These are phyloP conservation scores for Helogale parvula DNA, from an alignment of 2,113 vertebrate species.

Conservation along the genomic window DNA sequence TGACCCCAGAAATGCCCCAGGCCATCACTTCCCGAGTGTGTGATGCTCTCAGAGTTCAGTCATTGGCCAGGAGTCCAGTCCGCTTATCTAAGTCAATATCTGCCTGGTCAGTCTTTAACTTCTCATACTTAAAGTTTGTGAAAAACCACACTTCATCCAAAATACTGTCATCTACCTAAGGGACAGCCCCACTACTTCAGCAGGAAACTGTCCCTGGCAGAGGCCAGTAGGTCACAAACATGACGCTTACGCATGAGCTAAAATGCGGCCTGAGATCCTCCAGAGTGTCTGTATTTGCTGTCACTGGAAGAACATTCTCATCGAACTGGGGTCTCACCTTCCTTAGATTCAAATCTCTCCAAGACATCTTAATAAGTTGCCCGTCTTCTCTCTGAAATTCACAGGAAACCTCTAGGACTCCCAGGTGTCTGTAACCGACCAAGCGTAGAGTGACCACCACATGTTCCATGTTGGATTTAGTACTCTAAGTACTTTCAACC, in stretches of 20 bases:
- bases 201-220: background rate
- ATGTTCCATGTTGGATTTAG: too few relatives aligned
- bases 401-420: background rate
- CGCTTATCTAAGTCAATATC: background rate
- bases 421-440: background rate
- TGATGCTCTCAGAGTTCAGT: accelerated
- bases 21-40: too few relatives aligned
- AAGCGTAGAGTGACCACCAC: background rate
- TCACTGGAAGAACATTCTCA: background rate
- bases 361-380: accelerated
- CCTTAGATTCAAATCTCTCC: background rate
- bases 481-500: background rate
- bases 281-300: background rate
- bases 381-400: background rate
- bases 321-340: background rate
- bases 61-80: background rate
- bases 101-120: background rate
- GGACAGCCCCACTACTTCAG: background rate
- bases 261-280: accelerated
- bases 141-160: background rate
- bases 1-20: background rate
- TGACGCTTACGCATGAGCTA: accelerated
- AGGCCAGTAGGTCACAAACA: background rate
- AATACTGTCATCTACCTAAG: background rate
- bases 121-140: background rate